phyloP scores from a whole-genome alignment of 2,888 invertebrate genomes.

The Rapana venosa region DNA sequence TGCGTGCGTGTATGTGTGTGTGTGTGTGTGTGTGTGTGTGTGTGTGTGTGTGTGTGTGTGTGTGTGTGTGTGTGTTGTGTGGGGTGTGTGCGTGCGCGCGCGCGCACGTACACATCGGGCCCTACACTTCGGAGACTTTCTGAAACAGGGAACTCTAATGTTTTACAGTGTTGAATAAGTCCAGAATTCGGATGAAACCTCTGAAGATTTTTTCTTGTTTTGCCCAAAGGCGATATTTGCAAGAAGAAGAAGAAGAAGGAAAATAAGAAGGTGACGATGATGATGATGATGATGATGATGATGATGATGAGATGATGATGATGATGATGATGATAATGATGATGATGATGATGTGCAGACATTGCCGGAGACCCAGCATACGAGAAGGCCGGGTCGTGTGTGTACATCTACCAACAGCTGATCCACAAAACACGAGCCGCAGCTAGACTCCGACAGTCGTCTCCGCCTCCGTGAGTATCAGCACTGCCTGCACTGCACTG shows the following conservation, averaged over 20 bases:
- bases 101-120: too few relatives aligned
- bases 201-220: too few relatives aligned
- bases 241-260: not conserved
- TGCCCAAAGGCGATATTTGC: too few relatives aligned
- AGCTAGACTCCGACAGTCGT: not conserved
- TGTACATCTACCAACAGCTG: not conserved
- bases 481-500: not conserved
- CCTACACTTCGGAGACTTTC: too few relatives aligned
- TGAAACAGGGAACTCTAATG: too few relatives aligned
- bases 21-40: too few relatives aligned
- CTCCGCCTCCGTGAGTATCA: constrained; percentile 19
- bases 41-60: too few relatives aligned
- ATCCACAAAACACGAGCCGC: constrained; percentile 4
- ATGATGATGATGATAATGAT: not conserved
- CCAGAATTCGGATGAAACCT: too few relatives aligned
- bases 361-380: not conserved
- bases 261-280: constrained; percentile 35
- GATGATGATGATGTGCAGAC: not conserved
- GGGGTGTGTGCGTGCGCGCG: too few relatives aligned
- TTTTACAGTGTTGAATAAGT: too few relatives aligned
- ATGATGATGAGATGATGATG: not conserved
- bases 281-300: constrained; percentile 35
- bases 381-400: constrained; percentile 20
- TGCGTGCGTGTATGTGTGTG: too few relatives aligned
- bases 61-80: too few relatives aligned